A percentile compares a stretch with the other conserved stretches of the same genome.
phyloP scores from a whole-genome alignment of 2,888 invertebrate species.

The Clanis bilineata region DNA sequence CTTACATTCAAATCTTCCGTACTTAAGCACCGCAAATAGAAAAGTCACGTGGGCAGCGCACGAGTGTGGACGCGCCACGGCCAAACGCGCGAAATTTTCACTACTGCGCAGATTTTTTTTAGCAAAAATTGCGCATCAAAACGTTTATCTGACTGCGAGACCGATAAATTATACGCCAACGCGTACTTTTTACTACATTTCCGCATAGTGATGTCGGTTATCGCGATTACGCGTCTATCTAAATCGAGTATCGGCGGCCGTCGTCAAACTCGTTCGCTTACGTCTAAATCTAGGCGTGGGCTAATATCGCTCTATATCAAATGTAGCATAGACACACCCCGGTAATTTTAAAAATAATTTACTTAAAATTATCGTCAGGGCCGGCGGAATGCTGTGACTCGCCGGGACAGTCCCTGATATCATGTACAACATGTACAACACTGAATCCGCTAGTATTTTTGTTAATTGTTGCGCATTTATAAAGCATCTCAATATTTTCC shows the following conservation, averaged over 20 bases:
- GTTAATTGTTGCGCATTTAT: too few species aligned
- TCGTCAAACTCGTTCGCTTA: conserved; percentile 62
- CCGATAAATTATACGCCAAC: conserved; percentile 76
- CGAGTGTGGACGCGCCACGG: conserved; percentile 51
- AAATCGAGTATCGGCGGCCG: conserved; percentile 71
- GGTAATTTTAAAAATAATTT: conserved; percentile 22
- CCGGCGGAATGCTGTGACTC: not conserved
- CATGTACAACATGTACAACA: too few species aligned
- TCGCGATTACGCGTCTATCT: conserved; percentile 65
- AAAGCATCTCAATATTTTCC: too few species aligned
- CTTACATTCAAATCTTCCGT: conserved; percentile 56
- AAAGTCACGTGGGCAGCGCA: conserved; percentile 70
- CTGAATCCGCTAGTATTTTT: too few species aligned
- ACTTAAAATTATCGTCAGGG: not conserved
- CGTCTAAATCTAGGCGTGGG: conserved; percentile 60
- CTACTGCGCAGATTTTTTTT: conserved; percentile 54
- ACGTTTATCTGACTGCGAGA: conserved; percentile 63
- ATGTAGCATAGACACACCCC: conserved; percentile 42
- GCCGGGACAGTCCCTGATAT: not conserved
- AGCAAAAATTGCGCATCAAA: conserved; percentile 57
- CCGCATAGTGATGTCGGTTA: conserved; percentile 74
- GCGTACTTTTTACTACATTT: conserved; percentile 72
- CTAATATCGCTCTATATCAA: conserved; percentile 47
- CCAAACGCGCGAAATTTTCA: conserved; percentile 34
- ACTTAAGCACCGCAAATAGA: conserved; percentile 66